Conservation (phyloP, 2,797 vertebrate genomes). For the Scyliorhinus canicula region DNA sequence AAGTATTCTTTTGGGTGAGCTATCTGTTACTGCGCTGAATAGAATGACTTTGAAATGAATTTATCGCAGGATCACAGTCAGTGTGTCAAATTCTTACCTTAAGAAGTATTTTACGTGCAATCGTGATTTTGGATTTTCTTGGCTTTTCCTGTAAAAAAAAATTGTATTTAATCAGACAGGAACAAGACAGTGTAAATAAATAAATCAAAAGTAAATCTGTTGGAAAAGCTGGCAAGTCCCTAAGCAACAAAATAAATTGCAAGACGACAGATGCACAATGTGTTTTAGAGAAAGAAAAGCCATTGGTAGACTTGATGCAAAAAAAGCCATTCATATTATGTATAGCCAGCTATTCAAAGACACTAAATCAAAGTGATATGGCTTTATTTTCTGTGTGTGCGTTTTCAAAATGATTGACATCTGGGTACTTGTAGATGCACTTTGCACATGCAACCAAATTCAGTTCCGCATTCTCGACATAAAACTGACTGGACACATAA, state of each 20-base stretch:
- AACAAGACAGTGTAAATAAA: neutral
- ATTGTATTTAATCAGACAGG: neutral
- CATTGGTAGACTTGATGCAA: no score
- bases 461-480: neutral
- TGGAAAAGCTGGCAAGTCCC: neutral
- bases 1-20: neutral
- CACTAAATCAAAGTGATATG: neutral
- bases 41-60: neutral
- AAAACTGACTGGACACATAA: neutral
- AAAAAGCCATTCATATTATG: neutral
- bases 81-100: conserved; percentile 17
- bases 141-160: neutral
- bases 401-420: neutral
- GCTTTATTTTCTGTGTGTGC: neutral
- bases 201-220: neutral
- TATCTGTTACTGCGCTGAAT: neutral
- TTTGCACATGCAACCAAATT: neutral
- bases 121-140: neutral
- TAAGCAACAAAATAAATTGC: neutral
- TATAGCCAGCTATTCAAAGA: neutral
- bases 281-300: neutral
- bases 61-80: neutral
- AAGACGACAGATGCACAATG: neutral
- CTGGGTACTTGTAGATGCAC: neutral
- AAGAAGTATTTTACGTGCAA: neutral